Evolutionary conservation across 2,797 vertebrate species (phyloP).

Genomic region (Orientallactaga sibirica): DNA sequence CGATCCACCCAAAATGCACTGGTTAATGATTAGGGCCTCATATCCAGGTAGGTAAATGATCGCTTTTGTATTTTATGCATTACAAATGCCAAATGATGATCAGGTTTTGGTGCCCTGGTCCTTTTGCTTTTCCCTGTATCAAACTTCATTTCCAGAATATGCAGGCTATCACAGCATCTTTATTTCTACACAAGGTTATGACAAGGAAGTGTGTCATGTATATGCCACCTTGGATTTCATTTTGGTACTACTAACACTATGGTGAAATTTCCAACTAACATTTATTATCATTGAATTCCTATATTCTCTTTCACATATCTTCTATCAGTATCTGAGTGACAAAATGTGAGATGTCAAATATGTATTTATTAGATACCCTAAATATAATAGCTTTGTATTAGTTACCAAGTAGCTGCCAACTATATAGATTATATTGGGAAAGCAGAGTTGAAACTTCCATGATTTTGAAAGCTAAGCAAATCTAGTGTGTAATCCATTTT

Average conservation of each 20-base stretch:
- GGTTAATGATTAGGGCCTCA: neutral
- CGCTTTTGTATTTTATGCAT: neutral
- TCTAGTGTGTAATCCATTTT: neutral
- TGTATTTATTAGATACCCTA: neutral
- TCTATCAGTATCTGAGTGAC: neutral
- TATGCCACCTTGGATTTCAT: neutral
- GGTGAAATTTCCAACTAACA: neutral
- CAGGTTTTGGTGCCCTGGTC: neutral
- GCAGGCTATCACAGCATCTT: neutral
- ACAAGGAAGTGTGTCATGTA: neutral
- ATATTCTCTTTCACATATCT: neutral
- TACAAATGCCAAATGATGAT: neutral
- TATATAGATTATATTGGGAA: neutral
- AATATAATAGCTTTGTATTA: constrained; percentile 39
- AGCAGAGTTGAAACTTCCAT: neutral
- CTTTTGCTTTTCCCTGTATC: neutral
- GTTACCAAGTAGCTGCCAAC: neutral
- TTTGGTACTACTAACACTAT: too few relatives aligned
- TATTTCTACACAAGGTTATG: neutral
- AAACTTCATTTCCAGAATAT: neutral
- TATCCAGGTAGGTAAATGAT: neutral
- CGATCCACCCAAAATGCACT: neutral
- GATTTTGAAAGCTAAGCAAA: constrained; percentile 33
- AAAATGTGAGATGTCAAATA: constrained; percentile 55
- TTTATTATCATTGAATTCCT: constrained; percentile 12